Percentiles rank a stretch among this genome's conserved stretches.
These are phyloP conservation scores for Elegia similella DNA, from an alignment of 2,888 invertebrate species.

Conservation along the genomic window DNA sequence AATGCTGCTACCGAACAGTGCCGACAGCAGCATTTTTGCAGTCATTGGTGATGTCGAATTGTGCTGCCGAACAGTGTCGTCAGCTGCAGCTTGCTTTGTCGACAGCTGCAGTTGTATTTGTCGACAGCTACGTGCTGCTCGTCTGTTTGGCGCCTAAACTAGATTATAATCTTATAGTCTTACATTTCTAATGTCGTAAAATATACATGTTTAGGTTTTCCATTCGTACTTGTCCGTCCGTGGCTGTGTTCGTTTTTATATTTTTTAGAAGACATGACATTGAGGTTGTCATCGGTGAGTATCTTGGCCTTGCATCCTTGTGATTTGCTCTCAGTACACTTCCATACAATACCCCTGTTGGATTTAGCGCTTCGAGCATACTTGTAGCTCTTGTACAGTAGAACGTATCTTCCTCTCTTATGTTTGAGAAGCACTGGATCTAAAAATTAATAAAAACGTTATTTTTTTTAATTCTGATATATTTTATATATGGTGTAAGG, in stretches of 20 bases:
- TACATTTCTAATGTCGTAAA: conserved; percentile 47
- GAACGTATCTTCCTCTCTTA: conserved; percentile 53
- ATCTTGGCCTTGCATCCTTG: conserved; percentile 56
- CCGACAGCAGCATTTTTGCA: too few species aligned
- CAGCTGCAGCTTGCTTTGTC: too few species aligned
- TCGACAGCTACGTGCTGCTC: too few species aligned
- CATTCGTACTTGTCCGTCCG: conserved; percentile 48
- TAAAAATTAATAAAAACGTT: conserved; percentile 33
- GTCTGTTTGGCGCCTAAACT: too few species aligned
- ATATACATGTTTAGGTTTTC: conserved; percentile 68
- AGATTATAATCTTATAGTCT: too few species aligned
- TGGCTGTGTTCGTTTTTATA: conserved; percentile 34
- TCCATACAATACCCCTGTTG: conserved; percentile 69
- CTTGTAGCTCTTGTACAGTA: conserved; percentile 54
- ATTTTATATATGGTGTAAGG: too few species aligned
- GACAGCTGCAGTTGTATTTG: too few species aligned
- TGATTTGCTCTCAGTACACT: conserved; percentile 56
- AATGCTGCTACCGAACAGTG: too few species aligned
- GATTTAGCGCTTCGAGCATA: conserved; percentile 58
- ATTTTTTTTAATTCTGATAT: too few species aligned
- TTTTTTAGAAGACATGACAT: conserved; percentile 41
- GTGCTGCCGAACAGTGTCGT: too few species aligned
- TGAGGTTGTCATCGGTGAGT: conserved; percentile 59
- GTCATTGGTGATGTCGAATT: too few species aligned
- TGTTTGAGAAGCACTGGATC: conserved; percentile 63